These are phyloP conservation scores for Oreochromis aureus DNA, from an alignment of 2,113 vertebrate genomes.

Conservation along the genomic window DNA sequence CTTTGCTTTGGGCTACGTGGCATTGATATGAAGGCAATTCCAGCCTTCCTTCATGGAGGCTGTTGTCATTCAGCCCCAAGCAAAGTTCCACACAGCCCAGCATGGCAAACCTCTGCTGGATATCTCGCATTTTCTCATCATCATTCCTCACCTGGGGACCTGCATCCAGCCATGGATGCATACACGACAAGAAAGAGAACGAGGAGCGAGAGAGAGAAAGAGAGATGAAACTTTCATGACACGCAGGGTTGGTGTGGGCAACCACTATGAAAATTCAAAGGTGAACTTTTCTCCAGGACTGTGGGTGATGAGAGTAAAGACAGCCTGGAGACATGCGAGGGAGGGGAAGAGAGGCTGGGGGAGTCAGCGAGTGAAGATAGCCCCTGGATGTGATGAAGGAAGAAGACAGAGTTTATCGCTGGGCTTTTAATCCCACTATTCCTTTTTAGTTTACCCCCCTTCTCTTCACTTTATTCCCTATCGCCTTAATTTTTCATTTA, in stretches of 20 bases:
- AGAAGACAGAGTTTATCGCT: neutral
- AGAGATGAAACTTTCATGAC: constrained; percentile 68
- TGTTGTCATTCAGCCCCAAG: constrained; percentile 38
- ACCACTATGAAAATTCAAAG: constrained; percentile 67
- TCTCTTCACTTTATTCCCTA: neutral
- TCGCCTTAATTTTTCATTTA: neutral
- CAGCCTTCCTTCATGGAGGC: neutral
- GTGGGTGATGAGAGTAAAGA: constrained; percentile 36
- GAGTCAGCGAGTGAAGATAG: constrained; percentile 9
- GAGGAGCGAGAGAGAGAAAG: neutral
- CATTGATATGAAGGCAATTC: constrained; percentile 38
- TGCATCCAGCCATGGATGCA: constrained; percentile 27
- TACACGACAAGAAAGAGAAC: constrained; percentile 14
- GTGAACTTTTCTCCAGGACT: constrained; percentile 60
- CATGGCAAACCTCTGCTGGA: constrained; percentile 45
- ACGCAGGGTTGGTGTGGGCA: constrained; percentile 15
- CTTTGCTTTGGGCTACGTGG: constrained; percentile 22
- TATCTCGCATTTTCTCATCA: constrained; percentile 54
- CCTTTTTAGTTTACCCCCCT: constrained; percentile 3
- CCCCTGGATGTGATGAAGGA: constrained; percentile 8
- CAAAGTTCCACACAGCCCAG: neutral
- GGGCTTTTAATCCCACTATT: constrained; percentile 17
- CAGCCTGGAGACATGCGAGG: neutral
- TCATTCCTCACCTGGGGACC: constrained; percentile 61
- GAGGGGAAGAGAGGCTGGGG: neutral